These are phyloP conservation scores for Phalanger gymnotis DNA, from an alignment of 2,797 vertebrate genomes.

Conservation along the genomic window DNA sequence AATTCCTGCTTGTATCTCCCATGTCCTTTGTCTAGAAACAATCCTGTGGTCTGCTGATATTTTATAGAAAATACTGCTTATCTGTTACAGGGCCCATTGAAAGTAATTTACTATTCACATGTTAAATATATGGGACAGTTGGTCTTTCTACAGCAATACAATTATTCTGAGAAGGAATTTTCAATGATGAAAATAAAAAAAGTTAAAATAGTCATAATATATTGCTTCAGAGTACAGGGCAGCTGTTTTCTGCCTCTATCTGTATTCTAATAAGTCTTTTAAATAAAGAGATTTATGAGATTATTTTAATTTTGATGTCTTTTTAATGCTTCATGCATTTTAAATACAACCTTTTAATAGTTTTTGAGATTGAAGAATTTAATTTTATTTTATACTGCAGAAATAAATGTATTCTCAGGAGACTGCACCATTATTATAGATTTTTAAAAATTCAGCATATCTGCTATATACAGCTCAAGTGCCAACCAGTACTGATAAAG, in stretches of 20 bases:
- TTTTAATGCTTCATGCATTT: conserved; percentile 92
- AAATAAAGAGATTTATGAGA: conserved; percentile 90
- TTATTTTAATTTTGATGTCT: conserved; percentile 93
- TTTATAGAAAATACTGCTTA: conserved; percentile 89
- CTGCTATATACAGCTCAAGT: conserved; percentile 51
- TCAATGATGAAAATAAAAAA: conserved; percentile 92
- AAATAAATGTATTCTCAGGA: conserved; percentile 93
- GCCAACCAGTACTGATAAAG: conserved; percentile 57
- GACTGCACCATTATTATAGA: conserved; percentile 90
- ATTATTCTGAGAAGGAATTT: conserved; percentile 90
- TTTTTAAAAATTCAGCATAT: conserved; percentile 74
- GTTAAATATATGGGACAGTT: conserved; percentile 92
- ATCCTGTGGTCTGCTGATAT: conserved; percentile 87
- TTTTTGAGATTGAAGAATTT: conserved; percentile 89
- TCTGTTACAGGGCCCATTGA: conserved; percentile 92
- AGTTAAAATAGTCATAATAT: conserved; percentile 92
- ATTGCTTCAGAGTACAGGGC: conserved; percentile 86
- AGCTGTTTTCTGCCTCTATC: conserved; percentile 88
- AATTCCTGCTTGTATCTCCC: conserved; percentile 88
- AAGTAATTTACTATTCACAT: conserved; percentile 90
- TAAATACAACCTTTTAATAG: conserved; percentile 91
- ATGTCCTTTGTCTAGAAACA: conserved; percentile 83
- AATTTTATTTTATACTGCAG: conserved; percentile 91
- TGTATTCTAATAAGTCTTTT: conserved; percentile 90
- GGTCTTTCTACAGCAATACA: conserved; percentile 90